Evolutionary conservation across 2,113 vertebrate species (phyloP), one percentile per base, ranked within the genome.

Genomic region (Daphoenositta chrysoptera): DNA sequence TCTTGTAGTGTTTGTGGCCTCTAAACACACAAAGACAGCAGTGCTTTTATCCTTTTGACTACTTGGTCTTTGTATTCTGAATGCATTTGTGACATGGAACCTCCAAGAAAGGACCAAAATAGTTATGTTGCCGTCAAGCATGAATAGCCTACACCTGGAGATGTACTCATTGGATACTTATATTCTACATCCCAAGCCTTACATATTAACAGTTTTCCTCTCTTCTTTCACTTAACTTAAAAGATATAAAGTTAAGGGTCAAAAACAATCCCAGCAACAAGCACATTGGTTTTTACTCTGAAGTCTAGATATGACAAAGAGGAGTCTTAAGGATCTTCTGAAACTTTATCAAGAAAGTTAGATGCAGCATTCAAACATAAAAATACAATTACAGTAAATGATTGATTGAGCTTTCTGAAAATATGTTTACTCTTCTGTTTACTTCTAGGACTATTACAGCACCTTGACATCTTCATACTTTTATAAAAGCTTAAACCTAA

Each of bases 11-110:
- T 83, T 81, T 83, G 47, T 70, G 61, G 56, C 81, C 51, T 94
- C 87, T 94, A 53, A 96, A 86, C 12, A 50, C 45, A 56, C 51
- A 85, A 93, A 89, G 47, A 39, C 48, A 94, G 82, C 83, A 92
- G 15, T 1, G 4, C 40, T 96, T 93, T 94, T 72, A 87, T 81
- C 24, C 79, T 96, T 93, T 87, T 64, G 63, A 58, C 76, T 90
- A 42, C 54, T 88, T 15, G 5, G 33, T 93, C 53, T 80, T 87
- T 89, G 33, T 90, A 37, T 47, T 90, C 39, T 82, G 66, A 93
- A 87, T 72, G 50, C 27, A 64, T 90, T 76, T 90, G 40, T 57
- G 75, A 96, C 57, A 60, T 58, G 63, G 24, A 87, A 42, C 23
- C 42, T 63, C 40, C 28, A 85, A 85, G 60, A 53, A 68, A 78